Evolutionary conservation across 2,797 vertebrate genomes (phyloP).

Genomic region (Varecia variegata): DNA sequence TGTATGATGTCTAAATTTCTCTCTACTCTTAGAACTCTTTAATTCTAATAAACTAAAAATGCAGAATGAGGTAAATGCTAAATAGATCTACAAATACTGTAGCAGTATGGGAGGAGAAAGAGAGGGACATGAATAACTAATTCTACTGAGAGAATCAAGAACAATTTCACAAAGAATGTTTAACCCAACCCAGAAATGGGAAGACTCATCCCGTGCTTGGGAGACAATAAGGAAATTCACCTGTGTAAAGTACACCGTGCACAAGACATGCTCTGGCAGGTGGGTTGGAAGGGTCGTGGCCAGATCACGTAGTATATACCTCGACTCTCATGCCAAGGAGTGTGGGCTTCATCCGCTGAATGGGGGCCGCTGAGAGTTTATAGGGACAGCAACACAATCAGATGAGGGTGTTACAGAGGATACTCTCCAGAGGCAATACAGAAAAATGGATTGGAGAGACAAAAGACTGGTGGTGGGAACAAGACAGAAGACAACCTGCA

Average conservation of each 20-base stretch:
- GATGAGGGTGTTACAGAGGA: not conserved
- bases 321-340: not conserved
- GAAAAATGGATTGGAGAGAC: not conserved
- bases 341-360: not conserved
- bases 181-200: not conserved
- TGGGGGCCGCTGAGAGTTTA: not conserved
- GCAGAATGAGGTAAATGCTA: not conserved
- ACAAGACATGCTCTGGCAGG: not conserved
- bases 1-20: not conserved
- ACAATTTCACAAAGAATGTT: not conserved
- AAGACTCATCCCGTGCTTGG: not conserved
- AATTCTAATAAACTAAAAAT: not conserved
- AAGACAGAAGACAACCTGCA: not conserved
- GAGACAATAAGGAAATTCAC: not conserved
- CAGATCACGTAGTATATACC: not conserved
- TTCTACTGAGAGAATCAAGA: not conserved
- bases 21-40: not conserved
- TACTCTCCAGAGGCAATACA: not conserved
- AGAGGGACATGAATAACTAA: not conserved
- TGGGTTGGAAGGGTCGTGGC: not conserved
- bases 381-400: not conserved
- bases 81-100: not conserved
- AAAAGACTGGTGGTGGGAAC: not conserved
- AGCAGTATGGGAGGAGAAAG: not conserved
- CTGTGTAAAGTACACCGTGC: fast-evolving